Conservation (phyloP, 2,113 vertebrate genomes). For the Mystacornis crossleyi region DNA sequence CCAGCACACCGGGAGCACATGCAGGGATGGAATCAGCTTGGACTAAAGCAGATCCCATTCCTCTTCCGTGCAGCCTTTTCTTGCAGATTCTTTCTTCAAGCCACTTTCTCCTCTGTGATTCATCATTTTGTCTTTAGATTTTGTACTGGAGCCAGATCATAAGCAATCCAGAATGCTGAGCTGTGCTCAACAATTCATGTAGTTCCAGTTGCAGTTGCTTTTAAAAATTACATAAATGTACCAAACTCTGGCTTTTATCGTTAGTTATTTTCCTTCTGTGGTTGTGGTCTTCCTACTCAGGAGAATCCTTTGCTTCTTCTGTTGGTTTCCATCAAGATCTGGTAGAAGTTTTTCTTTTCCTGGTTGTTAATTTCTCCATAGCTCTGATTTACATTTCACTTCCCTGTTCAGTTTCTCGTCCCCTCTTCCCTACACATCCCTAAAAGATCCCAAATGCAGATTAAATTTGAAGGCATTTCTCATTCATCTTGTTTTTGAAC, state of each 20-base stretch:
- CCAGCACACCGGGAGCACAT: not conserved
- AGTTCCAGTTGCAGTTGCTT: not conserved
- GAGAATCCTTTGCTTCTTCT: not conserved
- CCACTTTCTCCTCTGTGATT: slow-evolving; percentile 6
- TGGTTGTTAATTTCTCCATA: not conserved
- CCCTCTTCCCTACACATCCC: not conserved
- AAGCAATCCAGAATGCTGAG: slow-evolving; percentile 9
- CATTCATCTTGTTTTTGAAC: not conserved
- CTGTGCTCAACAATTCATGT: not conserved
- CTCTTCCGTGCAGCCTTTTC: not conserved
- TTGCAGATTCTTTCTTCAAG: not conserved
- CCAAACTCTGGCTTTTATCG: not conserved
- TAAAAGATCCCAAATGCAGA: not conserved
- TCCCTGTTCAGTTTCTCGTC: not conserved
- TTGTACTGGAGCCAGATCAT: slow-evolving; percentile 2
- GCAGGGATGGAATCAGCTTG: not conserved
- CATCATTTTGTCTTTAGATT: slow-evolving; percentile 44
- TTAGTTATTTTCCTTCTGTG: not conserved
- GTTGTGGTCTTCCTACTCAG: not conserved
- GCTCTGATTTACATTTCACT: not conserved
- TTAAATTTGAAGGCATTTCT: not conserved
- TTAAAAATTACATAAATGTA: not conserved
- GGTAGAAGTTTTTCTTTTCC: not conserved
- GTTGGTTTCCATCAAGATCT: not conserved
- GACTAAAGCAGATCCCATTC: not conserved